Base-by-base conservation (phyloP, 2,888 invertebrate genomes). In the Gymnosoma rotundatum region DNA sequence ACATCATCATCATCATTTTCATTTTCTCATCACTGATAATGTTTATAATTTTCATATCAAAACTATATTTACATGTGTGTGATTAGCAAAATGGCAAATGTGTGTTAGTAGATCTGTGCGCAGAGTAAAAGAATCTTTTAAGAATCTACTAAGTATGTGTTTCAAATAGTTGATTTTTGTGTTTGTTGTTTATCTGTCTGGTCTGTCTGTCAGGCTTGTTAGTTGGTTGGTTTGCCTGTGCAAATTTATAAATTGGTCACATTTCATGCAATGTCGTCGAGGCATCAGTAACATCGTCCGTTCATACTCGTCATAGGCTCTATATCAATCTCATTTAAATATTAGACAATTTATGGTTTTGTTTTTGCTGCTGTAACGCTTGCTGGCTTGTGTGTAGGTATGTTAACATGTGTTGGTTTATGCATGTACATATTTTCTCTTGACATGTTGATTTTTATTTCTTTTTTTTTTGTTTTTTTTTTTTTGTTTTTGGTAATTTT, bases 231-330 rank as follows among this genome's bases (percentile, higher is more conserved):
- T 58, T 21, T 67, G 67, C 21, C 20, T 72, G 67, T 73, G 38
- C 14, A 69, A 75, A 73, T 78, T 78, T 75, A 75, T 70, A 83
- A 83, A 83, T 83, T 83, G 74, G 63, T 78, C 74, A 75, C 78
- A 75, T 79, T 83, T 78, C 66, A 83, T 70, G 58, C 60, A 56
- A 61, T 54, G 66, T 54, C 60, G 42, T 54, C 72, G 63, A 75
- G 54, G 61, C 69, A 76, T 72, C 61, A 52, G 58, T 74, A 45
- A 56, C 60, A 18, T 73, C 36, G 50, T 61, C 67, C 21, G 50
- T 61, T 61, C 38, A 45, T 54, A 63, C 50, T 64, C 66, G 66
- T 70, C 70, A 70, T 63, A 78, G 63, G 63, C 45, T 78, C 69
- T 78, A 70, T 78, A 36, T 78, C 70, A 78, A 56, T 63, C 32